phyloP scores from a whole-genome alignment of 1,140 invertebrate species.

The Lasioglossum albipes region DNA sequence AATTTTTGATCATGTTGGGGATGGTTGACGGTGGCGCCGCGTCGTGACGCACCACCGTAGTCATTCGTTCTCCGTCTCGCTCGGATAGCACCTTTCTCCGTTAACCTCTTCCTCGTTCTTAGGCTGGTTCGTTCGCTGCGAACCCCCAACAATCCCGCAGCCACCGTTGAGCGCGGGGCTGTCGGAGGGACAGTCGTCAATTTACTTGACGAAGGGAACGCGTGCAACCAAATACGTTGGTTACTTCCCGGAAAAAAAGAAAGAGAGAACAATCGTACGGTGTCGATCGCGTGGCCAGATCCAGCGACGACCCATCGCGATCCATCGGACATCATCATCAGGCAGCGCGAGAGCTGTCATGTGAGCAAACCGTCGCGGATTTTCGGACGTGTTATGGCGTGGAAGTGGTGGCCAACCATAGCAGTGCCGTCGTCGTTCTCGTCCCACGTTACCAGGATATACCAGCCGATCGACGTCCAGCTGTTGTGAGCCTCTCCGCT shows the following conservation, averaged over 20 bases:
- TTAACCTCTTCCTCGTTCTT: constrained; percentile 40
- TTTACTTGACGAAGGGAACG: constrained; percentile 2
- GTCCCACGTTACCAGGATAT: constrained; percentile 26
- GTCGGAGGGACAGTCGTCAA: constrained; percentile 48
- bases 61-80: constrained; percentile 6
- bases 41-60: neutral
- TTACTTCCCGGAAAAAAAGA: neutral
- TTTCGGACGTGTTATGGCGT: constrained; percentile 31
- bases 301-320: neutral
- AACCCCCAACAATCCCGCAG: constrained; percentile 59
- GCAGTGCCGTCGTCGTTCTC: constrained; percentile 32
- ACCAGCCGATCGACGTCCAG: constrained; percentile 29
- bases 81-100: constrained; percentile 22
- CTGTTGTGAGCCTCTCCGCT: constrained; percentile 23
- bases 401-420: constrained; percentile 30
- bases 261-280: neutral
- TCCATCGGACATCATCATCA: neutral
- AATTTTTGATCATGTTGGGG: neutral
- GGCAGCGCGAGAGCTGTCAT: constrained; percentile 5
- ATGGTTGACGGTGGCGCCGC: constrained; percentile 30
- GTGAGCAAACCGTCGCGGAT: constrained; percentile 32
- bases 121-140: constrained; percentile 33
- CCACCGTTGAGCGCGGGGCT: constrained; percentile 51
- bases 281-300: constrained; percentile 8
- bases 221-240: constrained; percentile 17